Base-by-base conservation (phyloP, 2,797 vertebrate genomes). In the Syngnathus acus region DNA sequence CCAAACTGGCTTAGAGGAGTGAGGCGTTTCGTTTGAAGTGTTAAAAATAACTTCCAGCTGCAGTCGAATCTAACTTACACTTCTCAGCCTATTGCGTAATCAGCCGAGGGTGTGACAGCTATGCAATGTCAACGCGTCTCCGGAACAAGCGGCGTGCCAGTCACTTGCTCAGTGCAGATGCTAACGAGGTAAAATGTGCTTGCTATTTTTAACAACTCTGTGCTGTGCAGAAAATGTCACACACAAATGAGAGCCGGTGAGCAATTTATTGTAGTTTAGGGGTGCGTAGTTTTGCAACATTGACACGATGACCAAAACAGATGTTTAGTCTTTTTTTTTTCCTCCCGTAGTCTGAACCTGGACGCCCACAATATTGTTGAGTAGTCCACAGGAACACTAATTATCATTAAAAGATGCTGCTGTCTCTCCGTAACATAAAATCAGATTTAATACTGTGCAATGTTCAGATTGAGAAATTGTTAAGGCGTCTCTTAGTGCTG, bases 81-180 rank as follows among this genome's bases (percentile, higher is more conserved):
- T 76, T 65, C 38, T n/a, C 37, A 70, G 69, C 66, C 68, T 73
- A 42, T 60, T 61, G 61, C 61, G 71, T 59, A 75, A 72, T 65
- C 76, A 67, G 72, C 26, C 39, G 26, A 58, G 60, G 62, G 62
- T 65, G n/a, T 78, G 80, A 77, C 78, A 79, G 68, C 69, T 65
- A 77, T 73, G 51, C 78, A 72, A 81, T 77, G 79, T 76, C 78
- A 78, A 77, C 71, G 77, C 65, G 72, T 64, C 26, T 57, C 14
- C 26, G 14, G 68, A 64, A 64, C 62, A 68, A 75, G 47, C 69
- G 65, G 65, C 39, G n/a, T 66, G 75, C 64, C 72, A 75, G 68
- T 78, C 74, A 76, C 68, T 45, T 16, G 23, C 50, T 26, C n/a
- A 3, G 5, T 43, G 17, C 5, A 9, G 38, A 60, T 19, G 39